A percentile compares a stretch with the other conserved stretches of the same genome.
Conservation (phyloP, 2,797 vertebrate species). For the Ctenochaetus hawaiiensis region DNA sequence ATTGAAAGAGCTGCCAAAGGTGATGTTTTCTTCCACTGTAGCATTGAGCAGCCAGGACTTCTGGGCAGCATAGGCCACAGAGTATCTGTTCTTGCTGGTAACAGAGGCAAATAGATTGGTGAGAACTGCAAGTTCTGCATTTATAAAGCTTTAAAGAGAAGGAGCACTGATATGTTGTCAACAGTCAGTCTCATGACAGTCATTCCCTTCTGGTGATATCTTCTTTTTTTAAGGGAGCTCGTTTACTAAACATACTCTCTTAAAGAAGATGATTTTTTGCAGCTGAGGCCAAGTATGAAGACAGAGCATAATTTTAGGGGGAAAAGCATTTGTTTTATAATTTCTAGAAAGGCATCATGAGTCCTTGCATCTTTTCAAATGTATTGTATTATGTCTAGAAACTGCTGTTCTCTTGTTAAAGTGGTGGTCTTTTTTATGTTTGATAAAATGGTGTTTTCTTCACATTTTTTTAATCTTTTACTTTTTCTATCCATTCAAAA, state of each 20-base stretch:
- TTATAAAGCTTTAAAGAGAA: slow-evolving; percentile 62
- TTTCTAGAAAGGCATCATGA: no score
- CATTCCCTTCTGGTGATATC: neutral
- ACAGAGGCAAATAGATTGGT: slow-evolving; percentile 48
- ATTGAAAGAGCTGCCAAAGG: slow-evolving; percentile 95
- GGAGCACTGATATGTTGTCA: slow-evolving; percentile 54
- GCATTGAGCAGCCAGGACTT: slow-evolving; percentile 99
- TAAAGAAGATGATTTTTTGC: neutral
- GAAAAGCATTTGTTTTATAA: no score
- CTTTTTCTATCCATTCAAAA: no score
- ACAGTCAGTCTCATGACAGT: neutral
- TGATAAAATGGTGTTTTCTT: no score
- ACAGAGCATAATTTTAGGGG: no score
- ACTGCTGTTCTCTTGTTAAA: no score
- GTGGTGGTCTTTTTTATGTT: no score
- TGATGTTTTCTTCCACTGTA: slow-evolving; percentile 98
- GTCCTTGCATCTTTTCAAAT: no score
- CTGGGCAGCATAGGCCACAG: slow-evolving; percentile 96
- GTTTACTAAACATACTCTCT: neutral
- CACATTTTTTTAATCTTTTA: no score
- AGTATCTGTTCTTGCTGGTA: slow-evolving; percentile 92
- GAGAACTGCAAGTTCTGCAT: slow-evolving; percentile 20
- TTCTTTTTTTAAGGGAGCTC: neutral
- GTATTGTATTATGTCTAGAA: no score
- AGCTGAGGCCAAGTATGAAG: no score